Conservation (phyloP, 1,140 invertebrate species). For the Sminthurides bifidus region DNA sequence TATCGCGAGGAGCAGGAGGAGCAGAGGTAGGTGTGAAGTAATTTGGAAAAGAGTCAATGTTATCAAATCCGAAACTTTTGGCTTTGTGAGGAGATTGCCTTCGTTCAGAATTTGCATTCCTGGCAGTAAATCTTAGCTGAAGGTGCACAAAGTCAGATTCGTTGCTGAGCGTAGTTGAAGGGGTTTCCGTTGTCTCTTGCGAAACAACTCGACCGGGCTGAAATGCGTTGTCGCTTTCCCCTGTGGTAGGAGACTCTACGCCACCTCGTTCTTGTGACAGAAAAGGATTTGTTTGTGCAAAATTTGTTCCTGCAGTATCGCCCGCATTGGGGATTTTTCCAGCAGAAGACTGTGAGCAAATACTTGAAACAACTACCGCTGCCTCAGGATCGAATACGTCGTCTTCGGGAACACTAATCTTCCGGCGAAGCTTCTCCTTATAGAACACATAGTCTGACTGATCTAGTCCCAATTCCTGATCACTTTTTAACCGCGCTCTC, state of each 20-base stretch:
- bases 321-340: too few relatives aligned
- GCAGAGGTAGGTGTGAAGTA: slow-evolving; percentile 12
- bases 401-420: slow-evolving; percentile 37
- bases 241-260: too few relatives aligned
- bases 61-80: slow-evolving; percentile 6
- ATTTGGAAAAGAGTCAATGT: slow-evolving; percentile 13
- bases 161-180: too few relatives aligned
- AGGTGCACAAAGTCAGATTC: slow-evolving; percentile 19
- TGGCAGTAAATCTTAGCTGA: slow-evolving; percentile 4
- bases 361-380: background rate
- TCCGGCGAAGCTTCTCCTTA: slow-evolving; percentile 43
- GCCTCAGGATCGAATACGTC: slow-evolving; percentile 11
- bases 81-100: slow-evolving; percentile 19
- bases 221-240: background rate
- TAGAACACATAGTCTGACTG: slow-evolving; percentile 52
- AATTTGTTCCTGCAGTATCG: too few relatives aligned
- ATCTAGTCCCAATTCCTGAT: slow-evolving; percentile 57
- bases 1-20: slow-evolving; percentile 10
- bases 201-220: slow-evolving; percentile 3
- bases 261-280: too few relatives aligned
- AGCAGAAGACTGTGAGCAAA: background rate
- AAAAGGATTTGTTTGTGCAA: too few relatives aligned
- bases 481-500: slow-evolving; percentile 54
- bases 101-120: slow-evolving; percentile 2
- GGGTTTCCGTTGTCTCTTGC: slow-evolving; percentile 12